A percentile compares a stretch with the other conserved stretches of the same genome.
These are phyloP conservation scores for Ictalurus punctatus DNA, from an alignment of 2,113 vertebrate genomes.

Conservation along the genomic window DNA sequence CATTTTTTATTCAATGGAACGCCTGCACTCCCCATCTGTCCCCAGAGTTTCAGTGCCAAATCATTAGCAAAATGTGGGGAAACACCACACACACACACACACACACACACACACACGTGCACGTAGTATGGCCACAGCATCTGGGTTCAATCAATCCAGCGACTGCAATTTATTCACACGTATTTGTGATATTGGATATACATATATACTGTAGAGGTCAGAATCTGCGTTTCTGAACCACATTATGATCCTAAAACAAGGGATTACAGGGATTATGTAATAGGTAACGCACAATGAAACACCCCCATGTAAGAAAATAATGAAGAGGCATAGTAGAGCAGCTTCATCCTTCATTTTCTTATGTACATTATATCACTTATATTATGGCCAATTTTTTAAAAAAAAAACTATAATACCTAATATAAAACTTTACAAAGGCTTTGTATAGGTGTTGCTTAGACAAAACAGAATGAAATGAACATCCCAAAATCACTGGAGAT, in stretches of 20 bases:
- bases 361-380: background rate
- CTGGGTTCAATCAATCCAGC: constrained; percentile 37
- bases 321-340: background rate
- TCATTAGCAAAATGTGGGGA: constrained; percentile 55
- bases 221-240: background rate
- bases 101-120: background rate
- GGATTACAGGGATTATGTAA: constrained; percentile 12
- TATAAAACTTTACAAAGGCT: background rate
- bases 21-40: constrained; percentile 53
- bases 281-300: background rate
- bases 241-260: background rate
- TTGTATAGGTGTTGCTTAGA: background rate
- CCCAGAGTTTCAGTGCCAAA: constrained; percentile 56
- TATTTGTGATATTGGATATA: constrained; percentile 17
- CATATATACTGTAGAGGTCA: background rate
- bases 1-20: constrained; percentile 54
- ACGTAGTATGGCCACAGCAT: constrained; percentile 23
- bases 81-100: constrained; percentile 11
- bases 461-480: background rate
- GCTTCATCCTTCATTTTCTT: background rate
- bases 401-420: background rate
- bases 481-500: background rate
- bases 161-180: constrained; percentile 34
- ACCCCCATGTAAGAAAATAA: background rate
- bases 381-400: background rate